phyloP scores from a whole-genome alignment of 2,113 vertebrate genomes.

The Thalassoma bifasciatum region DNA sequence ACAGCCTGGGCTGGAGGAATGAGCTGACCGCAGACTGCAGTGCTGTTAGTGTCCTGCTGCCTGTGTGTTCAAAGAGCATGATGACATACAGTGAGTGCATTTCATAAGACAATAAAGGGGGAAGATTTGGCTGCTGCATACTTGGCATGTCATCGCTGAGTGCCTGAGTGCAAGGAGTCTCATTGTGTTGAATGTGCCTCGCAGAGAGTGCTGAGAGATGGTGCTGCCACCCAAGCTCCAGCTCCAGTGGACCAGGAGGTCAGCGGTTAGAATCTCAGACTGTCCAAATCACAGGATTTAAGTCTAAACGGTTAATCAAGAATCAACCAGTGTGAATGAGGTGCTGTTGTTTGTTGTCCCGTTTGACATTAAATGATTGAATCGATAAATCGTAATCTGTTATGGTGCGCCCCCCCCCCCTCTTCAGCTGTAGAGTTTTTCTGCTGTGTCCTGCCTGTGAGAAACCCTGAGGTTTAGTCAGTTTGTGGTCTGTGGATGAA shows the following conservation, averaged over 20 bases:
- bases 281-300: no score
- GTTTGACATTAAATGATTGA: no score
- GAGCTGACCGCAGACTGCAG: conserved; percentile 62
- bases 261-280: conserved; percentile 25
- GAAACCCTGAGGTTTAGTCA: no score
- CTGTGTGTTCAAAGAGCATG: conserved; percentile 58
- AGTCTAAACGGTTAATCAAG: no score
- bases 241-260: conserved; percentile 16
- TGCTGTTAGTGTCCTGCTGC: conserved; percentile 54
- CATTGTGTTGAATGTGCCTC: conserved; percentile 44
- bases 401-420: neutral
- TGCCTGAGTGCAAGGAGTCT: conserved; percentile 42
- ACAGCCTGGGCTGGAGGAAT: conserved; percentile 37
- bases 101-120: conserved; percentile 58
- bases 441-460: neutral
- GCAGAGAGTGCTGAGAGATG: conserved; percentile 54
- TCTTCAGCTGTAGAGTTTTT: neutral
- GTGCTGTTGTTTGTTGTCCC: no score
- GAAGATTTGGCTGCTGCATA: conserved; percentile 60
- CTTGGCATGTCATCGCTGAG: conserved; percentile 59
- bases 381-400: no score
- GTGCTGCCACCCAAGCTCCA: conserved; percentile 41
- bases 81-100: conserved; percentile 69
- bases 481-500: no score
- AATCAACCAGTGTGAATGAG: no score